Evolutionary conservation across 2,113 vertebrate species (phyloP).

Genomic region (Apus apus): DNA sequence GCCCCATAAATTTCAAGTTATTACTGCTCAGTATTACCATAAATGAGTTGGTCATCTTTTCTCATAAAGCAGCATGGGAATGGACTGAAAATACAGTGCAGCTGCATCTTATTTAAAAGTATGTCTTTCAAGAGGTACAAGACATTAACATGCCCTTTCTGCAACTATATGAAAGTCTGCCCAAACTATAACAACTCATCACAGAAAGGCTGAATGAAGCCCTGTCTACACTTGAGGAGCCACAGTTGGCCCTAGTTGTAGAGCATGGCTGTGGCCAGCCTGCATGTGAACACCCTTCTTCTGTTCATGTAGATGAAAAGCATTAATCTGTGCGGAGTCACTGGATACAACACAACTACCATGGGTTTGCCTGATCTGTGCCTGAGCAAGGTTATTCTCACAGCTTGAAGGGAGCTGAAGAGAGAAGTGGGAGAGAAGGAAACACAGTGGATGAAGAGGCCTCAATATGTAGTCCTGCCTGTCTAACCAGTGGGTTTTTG

Average conservation of each 20-base stretch:
- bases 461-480: background rate
- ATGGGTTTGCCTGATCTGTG: background rate
- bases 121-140: conserved; percentile 39
- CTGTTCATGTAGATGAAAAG: background rate
- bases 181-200: background rate
- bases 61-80: conserved; percentile 18
- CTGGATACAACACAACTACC: background rate
- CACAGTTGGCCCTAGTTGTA: background rate
- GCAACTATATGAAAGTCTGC: background rate
- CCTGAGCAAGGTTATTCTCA: background rate
- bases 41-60: conserved; percentile 57
- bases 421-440: background rate
- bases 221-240: background rate
- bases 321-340: background rate
- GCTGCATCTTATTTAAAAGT: conserved; percentile 39
- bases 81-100: background rate
- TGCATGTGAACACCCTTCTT: background rate
- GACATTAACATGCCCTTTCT: conserved; percentile 8
- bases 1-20: conserved; percentile 25
- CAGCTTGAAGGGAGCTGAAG: background rate
- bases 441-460: background rate
- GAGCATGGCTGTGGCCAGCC: background rate
- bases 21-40: background rate
- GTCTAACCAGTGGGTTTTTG: background rate
- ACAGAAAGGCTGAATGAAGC: background rate